Percentiles rank a stretch among this genome's conserved stretches.
Conservation (phyloP, 2,797 vertebrate species). For the Hydrophis major region DNA sequence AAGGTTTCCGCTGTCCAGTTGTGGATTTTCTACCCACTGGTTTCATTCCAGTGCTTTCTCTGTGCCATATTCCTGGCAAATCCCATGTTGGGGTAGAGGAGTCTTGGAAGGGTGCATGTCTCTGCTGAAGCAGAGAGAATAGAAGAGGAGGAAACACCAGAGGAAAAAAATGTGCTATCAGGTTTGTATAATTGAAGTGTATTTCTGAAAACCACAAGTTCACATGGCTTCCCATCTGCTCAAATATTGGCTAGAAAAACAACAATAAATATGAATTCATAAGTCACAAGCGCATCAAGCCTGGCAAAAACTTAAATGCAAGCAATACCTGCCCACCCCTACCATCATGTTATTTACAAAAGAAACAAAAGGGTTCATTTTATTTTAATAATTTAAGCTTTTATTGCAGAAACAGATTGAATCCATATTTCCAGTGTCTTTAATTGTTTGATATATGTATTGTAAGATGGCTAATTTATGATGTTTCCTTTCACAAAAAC, state of each 20-base stretch:
- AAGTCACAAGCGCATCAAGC: constrained; percentile 11
- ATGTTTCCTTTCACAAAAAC: constrained; percentile 14
- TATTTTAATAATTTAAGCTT: constrained; percentile 25
- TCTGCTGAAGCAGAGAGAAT: not conserved
- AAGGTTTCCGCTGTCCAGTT: not conserved
- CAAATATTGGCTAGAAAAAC: not conserved
- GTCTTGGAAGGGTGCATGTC: not conserved
- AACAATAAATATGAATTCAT: constrained; percentile 39
- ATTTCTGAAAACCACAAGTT: constrained; percentile 17
- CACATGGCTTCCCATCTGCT: not conserved
- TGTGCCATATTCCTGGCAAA: not conserved
- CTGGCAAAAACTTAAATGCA: constrained; percentile 33
- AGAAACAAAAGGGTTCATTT: constrained; percentile 25
- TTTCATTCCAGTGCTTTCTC: not conserved
- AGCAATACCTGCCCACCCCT: constrained; percentile 20
- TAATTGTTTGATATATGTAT: constrained; percentile 4
- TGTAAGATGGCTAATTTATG: not conserved
- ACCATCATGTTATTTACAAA: constrained; percentile 31
- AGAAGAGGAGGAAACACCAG: not conserved
- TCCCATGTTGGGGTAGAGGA: not conserved
- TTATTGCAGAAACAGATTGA: constrained; percentile 8
- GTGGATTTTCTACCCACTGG: not conserved
- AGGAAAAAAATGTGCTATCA: not conserved
- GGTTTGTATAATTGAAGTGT: constrained; percentile 31
- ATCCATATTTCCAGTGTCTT: constrained; percentile 4